Evolutionary conservation across 2,888 invertebrate genomes (phyloP).

Genomic region (Bembecia ichneumoniformis): DNA sequence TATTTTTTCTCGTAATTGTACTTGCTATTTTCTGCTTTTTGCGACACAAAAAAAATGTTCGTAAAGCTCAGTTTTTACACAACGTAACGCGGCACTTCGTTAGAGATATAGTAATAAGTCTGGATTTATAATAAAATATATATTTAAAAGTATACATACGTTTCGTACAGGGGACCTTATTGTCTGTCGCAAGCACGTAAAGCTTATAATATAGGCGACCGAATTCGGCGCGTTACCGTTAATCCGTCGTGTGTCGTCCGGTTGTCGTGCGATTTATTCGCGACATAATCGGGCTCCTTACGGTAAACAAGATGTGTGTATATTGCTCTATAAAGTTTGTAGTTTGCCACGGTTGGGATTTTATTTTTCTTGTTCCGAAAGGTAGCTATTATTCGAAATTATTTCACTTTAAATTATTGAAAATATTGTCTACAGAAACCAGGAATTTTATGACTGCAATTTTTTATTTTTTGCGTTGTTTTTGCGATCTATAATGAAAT

Average conservation of each 20-base stretch:
- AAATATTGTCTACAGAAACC: too few relatives aligned
- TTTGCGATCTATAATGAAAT: too few relatives aligned
- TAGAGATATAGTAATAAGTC: too few relatives aligned
- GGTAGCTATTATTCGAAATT: not conserved
- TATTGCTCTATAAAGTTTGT: constrained; percentile 25
- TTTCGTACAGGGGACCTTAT: too few relatives aligned
- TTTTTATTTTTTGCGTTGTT: too few relatives aligned
- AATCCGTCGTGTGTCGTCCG: constrained; percentile 29
- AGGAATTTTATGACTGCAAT: too few relatives aligned
- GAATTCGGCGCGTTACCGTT: constrained; percentile 58
- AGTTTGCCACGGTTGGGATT: constrained; percentile 1
- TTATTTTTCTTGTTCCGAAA: not conserved
- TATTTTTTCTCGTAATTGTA: not conserved
- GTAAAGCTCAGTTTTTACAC: too few relatives aligned
- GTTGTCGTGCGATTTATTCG: constrained; percentile 46
- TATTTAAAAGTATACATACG: too few relatives aligned
- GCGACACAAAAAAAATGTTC: too few relatives aligned
- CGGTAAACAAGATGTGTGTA: constrained; percentile 32
- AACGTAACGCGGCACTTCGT: too few relatives aligned
- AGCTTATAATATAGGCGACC: constrained; percentile 20
- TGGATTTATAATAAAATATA: too few relatives aligned
- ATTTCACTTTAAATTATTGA: too few relatives aligned
- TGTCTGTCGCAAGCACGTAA: not conserved
- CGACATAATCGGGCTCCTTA: constrained; percentile 58
- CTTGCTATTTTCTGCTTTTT: not conserved